Evolutionary conservation across 2,797 vertebrate species (phyloP).

Genomic region (Furcifer pardalis): DNA sequence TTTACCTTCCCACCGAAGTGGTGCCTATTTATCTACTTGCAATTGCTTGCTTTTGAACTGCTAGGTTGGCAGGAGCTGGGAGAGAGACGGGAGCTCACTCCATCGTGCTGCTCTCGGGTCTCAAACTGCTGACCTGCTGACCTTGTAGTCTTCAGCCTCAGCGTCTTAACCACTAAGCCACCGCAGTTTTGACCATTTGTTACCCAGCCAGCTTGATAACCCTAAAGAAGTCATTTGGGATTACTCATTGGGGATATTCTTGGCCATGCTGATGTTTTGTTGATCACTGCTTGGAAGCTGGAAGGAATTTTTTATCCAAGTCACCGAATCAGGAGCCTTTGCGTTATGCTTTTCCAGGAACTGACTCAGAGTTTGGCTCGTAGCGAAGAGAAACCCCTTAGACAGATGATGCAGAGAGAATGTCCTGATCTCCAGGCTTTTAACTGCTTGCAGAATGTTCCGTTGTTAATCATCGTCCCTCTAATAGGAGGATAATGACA

Average conservation of each 20-base stretch:
- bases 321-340: not conserved
- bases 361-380: not conserved
- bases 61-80: no score
- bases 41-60: no score
- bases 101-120: no score
- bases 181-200: no score
- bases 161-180: no score
- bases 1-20: no score
- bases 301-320: not conserved
- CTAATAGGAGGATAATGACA: not conserved
- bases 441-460: not conserved
- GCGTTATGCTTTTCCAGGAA: not conserved
- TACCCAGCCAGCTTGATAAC: no score
- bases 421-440: not conserved
- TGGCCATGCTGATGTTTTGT: not conserved
- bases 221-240: not conserved
- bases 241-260: not conserved
- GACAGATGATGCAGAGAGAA: not conserved
- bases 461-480: not conserved
- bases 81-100: no score
- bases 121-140: no score
- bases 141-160: no score
- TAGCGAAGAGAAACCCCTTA: not conserved
- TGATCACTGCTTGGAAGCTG: not conserved
- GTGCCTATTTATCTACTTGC: no score